phyloP scores from a whole-genome alignment of 2,888 invertebrate genomes.

The Tinea pellionella region DNA sequence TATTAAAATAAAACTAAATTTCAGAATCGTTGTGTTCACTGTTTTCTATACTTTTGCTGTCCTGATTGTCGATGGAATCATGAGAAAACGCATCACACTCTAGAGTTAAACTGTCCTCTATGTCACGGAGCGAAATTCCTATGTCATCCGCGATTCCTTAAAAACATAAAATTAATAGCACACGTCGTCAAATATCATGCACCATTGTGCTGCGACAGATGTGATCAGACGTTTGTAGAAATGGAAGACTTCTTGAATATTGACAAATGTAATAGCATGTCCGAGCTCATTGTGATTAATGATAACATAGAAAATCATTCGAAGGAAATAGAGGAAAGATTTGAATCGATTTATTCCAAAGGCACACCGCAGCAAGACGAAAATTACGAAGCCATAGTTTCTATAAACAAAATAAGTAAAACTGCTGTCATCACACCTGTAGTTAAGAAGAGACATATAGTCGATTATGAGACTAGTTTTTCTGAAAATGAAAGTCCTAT shows the following conservation, averaged over 20 bases:
- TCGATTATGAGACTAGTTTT: constrained; percentile 51
- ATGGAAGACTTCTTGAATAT: constrained; percentile 50
- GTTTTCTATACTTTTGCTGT: constrained; percentile 54
- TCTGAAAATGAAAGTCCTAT: constrained; percentile 31
- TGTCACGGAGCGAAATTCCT: constrained; percentile 46
- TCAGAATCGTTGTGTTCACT: constrained; percentile 38
- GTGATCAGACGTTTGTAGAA: constrained; percentile 36
- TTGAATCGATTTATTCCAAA: constrained; percentile 40
- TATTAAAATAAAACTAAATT: no score
- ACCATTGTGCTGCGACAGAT: constrained; percentile 51
- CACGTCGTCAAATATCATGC: constrained; percentile 45
- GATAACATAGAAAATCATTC: constrained; percentile 19
- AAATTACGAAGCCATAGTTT: constrained; percentile 41
- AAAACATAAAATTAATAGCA: constrained; percentile 34
- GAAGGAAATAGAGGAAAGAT: constrained; percentile 39
- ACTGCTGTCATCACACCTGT: constrained; percentile 56
- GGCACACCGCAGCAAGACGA: constrained; percentile 23
- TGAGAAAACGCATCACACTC: constrained; percentile 41
- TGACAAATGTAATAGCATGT: constrained; percentile 47
- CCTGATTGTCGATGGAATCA: constrained; percentile 51
- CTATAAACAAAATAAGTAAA: constrained; percentile 39
- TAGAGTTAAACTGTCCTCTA: constrained; percentile 52
- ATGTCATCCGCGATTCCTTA: constrained; percentile 36
- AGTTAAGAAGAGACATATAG: constrained; percentile 41
- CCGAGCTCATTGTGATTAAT: constrained; percentile 38